phyloP scores from a whole-genome alignment of 2,888 invertebrate genomes.

The Hypercompe scribonia region DNA sequence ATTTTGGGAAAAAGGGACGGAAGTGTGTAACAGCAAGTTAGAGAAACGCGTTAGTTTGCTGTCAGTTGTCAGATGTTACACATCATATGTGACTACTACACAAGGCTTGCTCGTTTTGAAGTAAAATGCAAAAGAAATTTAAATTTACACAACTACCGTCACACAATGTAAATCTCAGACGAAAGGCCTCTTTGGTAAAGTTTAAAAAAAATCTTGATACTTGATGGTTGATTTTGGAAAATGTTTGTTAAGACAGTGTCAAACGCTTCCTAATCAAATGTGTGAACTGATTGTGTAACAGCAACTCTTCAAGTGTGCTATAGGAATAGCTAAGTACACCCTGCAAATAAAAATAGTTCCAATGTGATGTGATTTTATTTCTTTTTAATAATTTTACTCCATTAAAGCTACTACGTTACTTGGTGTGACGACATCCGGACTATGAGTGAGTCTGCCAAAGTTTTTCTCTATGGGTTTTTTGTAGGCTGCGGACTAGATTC shows the following conservation, averaged over 20 bases:
- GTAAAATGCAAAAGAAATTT: no score
- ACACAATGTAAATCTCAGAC: background rate
- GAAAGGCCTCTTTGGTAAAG: background rate
- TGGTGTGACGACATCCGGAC: no score
- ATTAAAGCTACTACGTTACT: background rate
- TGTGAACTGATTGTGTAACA: conserved; percentile 31
- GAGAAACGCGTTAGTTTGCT: background rate
- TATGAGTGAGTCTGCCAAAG: no score
- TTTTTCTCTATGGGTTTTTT: no score
- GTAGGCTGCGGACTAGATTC: no score
- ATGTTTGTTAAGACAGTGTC: conserved; percentile 39
- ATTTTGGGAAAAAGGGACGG: background rate
- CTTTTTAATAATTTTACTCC: background rate
- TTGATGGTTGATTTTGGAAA: background rate
- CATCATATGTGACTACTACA: background rate
- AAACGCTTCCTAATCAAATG: conserved; percentile 33
- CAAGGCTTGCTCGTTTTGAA: background rate
- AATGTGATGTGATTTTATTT: conserved; percentile 46
- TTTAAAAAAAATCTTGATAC: conserved; percentile 1
- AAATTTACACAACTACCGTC: background rate
- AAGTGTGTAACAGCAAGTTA: background rate
- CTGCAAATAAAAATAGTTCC: conserved; percentile 57
- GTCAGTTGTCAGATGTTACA: background rate
- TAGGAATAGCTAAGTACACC: conserved; percentile 35
- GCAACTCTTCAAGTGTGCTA: conserved; percentile 28